These are phyloP conservation scores for Pseudorectes ferrugineus DNA, from an alignment of 2,113 vertebrate species.

Conservation along the genomic window DNA sequence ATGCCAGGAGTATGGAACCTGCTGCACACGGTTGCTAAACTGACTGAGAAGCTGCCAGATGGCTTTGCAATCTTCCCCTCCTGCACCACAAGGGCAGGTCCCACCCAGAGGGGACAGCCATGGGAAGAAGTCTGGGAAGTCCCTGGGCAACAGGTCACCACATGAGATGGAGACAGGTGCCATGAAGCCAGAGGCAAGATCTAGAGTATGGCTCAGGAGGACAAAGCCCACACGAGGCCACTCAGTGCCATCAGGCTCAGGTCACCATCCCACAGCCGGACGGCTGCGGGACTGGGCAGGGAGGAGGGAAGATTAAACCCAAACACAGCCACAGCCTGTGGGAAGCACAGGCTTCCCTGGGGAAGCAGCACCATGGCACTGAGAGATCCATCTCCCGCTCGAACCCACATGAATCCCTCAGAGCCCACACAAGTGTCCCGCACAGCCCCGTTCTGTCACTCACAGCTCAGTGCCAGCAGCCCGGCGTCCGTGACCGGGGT, in stretches of 20 bases:
- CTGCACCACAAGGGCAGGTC: neutral
- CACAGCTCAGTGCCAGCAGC: slow-evolving; percentile 95
- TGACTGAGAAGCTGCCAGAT: neutral
- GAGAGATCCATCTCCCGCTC: neutral
- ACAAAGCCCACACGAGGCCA: neutral
- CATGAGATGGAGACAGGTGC: fast-evolving
- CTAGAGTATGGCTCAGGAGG: fast-evolving
- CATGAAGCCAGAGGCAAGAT: neutral
- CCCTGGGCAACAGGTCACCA: neutral
- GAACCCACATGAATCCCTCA: neutral
- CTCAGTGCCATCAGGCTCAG: neutral
- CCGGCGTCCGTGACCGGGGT: slow-evolving; percentile 95
- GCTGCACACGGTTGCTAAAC: neutral
- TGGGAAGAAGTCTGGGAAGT: neutral
- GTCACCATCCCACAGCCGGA: neutral
- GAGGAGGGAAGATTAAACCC: neutral
- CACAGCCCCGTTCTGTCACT: slow-evolving; percentile 32
- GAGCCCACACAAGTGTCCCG: fast-evolving
- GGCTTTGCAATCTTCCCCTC: neutral
- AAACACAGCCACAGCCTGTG: neutral
- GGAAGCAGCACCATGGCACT: neutral
- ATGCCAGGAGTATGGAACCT: neutral
- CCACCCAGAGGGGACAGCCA: neutral
- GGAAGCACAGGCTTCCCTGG: too few species aligned
- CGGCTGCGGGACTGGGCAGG: neutral